These are phyloP conservation scores for Leptoteleia sp. DNA, from an alignment of 1,140 invertebrate species.

Conservation along the genomic window DNA sequence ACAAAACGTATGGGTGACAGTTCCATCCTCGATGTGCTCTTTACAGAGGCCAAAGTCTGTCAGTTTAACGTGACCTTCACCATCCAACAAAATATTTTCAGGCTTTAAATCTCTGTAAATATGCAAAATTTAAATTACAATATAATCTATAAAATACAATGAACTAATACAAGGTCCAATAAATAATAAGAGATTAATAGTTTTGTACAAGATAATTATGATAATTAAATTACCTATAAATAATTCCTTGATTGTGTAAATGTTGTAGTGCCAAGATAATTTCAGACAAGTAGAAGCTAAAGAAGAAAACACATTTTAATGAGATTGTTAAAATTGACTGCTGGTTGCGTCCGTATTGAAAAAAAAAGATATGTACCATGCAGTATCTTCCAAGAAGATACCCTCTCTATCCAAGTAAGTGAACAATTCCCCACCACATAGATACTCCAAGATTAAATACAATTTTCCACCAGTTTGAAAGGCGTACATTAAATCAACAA, in stretches of 20 bases:
- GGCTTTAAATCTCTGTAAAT: constrained; percentile 96
- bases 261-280: constrained; percentile 99
- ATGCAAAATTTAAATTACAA: too few species aligned
- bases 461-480: constrained; percentile 99
- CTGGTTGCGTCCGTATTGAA: too few species aligned
- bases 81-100: constrained; percentile 98
- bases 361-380: constrained; percentile 53
- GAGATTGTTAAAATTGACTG: background rate
- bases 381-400: constrained; percentile 96
- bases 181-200: too few species aligned
- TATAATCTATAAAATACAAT: too few species aligned
- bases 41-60: constrained; percentile 99
- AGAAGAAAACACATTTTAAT: constrained; percentile 71
- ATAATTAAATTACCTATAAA: constrained; percentile 84
- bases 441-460: constrained; percentile 99
- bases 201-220: too few species aligned
- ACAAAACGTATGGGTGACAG: constrained; percentile 99
- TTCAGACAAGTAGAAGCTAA: constrained; percentile 98
- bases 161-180: too few species aligned
- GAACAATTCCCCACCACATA: constrained; percentile 99
- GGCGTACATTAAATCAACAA: constrained; percentile 99
- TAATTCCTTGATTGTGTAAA: constrained; percentile 97
- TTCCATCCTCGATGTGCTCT: constrained; percentile 97
- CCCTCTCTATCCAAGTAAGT: constrained; percentile 89
- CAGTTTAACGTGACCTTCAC: constrained; percentile 97